Conservation (phyloP, 1,140 invertebrate genomes). For the Formica selysi region DNA sequence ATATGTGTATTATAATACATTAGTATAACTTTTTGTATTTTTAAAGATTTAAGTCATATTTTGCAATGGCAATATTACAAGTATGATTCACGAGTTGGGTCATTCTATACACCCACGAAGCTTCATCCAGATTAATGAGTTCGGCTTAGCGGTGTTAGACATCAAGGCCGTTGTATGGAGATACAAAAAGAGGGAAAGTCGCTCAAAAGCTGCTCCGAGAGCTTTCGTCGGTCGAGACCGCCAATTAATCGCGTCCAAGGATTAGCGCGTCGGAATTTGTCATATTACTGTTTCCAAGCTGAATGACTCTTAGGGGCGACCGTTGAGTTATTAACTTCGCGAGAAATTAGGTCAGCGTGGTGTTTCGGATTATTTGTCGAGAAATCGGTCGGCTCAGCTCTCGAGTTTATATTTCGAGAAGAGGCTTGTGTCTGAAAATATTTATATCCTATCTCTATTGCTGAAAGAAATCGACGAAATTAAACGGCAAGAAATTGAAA, state of each 20-base stretch:
- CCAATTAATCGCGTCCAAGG: constrained; percentile 13
- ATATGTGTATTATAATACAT: background rate
- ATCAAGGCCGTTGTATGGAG: background rate
- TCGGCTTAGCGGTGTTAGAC: background rate
- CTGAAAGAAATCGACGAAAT: constrained; percentile 10
- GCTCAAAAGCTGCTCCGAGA: background rate
- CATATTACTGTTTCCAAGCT: constrained; percentile 19
- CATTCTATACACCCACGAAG: background rate
- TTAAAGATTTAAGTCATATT: background rate
- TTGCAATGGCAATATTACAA: background rate
- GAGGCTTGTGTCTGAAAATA: background rate
- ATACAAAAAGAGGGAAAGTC: constrained; percentile 1
- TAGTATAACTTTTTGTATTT: background rate
- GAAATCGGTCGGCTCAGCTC: background rate
- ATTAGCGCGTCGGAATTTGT: background rate
- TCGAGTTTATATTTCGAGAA: background rate
- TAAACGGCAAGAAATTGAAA: background rate
- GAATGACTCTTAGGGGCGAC: constrained; percentile 20
- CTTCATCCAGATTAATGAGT: constrained; percentile 33
- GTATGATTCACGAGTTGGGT: background rate
- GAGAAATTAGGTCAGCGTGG: constrained; percentile 22
- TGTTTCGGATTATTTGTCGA: constrained; percentile 27
- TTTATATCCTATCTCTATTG: background rate
- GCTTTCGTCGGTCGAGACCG: background rate
- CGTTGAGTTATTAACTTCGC: constrained; percentile 19